Conservation (phyloP, 2,888 invertebrate genomes). For the Ypsolopha sequella region DNA sequence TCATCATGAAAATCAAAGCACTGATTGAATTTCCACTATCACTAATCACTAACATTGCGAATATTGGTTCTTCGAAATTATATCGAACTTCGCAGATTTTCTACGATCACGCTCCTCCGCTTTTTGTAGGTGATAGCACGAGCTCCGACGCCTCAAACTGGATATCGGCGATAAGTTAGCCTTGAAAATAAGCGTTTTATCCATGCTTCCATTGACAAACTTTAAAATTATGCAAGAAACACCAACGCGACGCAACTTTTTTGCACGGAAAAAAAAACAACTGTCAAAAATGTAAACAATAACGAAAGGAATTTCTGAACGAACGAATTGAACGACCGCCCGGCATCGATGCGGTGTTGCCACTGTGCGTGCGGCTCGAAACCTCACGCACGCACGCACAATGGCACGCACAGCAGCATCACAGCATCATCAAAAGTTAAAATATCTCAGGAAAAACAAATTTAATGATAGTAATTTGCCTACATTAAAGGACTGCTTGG, state of each 20-base stretch:
- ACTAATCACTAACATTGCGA: conserved; percentile 22
- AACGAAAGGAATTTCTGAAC: conserved; percentile 25
- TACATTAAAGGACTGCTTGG: too few relatives aligned
- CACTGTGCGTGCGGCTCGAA: conserved; percentile 42
- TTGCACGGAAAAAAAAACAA: conserved; percentile 13
- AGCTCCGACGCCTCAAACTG: conserved; percentile 63
- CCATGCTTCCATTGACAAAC: conserved; percentile 58
- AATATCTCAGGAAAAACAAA: too few relatives aligned
- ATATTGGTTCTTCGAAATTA: conserved; percentile 38
- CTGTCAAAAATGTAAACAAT: conserved; percentile 63
- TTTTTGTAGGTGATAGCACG: conserved; percentile 67
- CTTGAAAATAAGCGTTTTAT: conserved; percentile 61
- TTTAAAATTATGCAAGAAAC: conserved; percentile 4
- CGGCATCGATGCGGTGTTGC: conserved; percentile 55
- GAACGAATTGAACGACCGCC: conserved; percentile 36
- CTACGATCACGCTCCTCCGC: conserved; percentile 66
- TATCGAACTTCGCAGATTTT: conserved; percentile 64
- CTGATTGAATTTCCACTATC: too few relatives aligned
- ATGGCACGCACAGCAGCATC: too few relatives aligned
- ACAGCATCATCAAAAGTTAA: too few relatives aligned
- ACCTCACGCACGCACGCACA: conserved; percentile 23
- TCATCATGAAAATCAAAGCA: too few relatives aligned
- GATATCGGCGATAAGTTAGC: conserved; percentile 64
- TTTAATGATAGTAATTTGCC: too few relatives aligned
- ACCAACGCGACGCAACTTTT: conserved; percentile 15